Evolutionary conservation across 2,797 vertebrate genomes (phyloP).

Genomic region (Chaetodon trifasciatus): DNA sequence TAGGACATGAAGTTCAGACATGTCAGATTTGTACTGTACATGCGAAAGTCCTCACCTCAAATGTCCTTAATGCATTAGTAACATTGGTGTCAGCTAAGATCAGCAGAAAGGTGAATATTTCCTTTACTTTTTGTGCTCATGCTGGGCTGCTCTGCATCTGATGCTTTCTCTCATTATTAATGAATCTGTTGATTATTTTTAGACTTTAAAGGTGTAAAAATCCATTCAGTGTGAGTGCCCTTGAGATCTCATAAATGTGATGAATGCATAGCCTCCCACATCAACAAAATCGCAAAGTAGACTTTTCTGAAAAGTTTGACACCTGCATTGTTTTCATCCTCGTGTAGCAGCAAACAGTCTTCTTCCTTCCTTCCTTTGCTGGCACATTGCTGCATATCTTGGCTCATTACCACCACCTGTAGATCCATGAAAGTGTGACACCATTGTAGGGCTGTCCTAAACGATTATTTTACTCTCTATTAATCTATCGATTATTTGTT

Average conservation of each 20-base stretch:
- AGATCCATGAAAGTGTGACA: background rate
- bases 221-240: no score
- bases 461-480: no score
- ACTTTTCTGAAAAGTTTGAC: no score
- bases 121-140: background rate
- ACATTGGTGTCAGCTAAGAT: background rate
- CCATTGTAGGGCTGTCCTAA: no score
- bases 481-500: no score
- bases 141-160: background rate
- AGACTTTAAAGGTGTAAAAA: no score
- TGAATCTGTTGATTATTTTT: background rate
- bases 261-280: no score
- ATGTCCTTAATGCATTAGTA: background rate
- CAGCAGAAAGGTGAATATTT: background rate
- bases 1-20: constrained; percentile 14
- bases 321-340: no score
- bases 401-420: background rate
- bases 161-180: constrained; percentile 1
- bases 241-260: no score
- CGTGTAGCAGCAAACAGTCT: no score
- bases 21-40: constrained; percentile 15
- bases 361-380: background rate
- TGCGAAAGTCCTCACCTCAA: background rate
- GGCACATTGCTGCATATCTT: background rate
- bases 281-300: no score